These are phyloP conservation scores for Piaya cayana DNA, from an alignment of 2,113 vertebrate species.

Conservation along the genomic window DNA sequence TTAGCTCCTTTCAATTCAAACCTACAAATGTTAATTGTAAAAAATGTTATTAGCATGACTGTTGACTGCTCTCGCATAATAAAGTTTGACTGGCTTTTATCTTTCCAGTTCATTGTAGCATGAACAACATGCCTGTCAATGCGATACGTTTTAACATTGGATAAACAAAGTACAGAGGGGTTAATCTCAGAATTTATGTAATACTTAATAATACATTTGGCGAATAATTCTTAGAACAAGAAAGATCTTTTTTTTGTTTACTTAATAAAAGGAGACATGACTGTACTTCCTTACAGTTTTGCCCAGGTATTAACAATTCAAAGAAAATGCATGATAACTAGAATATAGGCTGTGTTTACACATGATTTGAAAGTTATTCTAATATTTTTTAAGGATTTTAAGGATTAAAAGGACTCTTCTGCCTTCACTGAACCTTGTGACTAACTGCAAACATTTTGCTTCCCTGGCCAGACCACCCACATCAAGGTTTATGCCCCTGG, in stretches of 20 bases:
- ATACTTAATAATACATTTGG: background rate
- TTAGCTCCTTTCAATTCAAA: background rate
- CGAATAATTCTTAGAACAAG: background rate
- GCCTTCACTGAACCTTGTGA: background rate
- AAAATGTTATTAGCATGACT: background rate
- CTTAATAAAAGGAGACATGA: background rate
- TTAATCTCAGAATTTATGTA: slow-evolving; percentile 18
- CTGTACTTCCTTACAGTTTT: background rate
- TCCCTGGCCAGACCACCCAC: background rate
- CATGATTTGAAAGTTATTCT: background rate
- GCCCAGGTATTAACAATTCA: background rate
- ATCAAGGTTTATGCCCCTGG: background rate
- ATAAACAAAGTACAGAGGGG: background rate
- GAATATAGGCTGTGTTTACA: background rate
- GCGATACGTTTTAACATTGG: background rate
- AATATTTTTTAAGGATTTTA: background rate
- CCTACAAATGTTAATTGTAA: background rate
- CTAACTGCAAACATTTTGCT: background rate
- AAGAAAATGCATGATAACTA: background rate
- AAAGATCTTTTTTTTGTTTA: background rate
- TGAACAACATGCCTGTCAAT: background rate
- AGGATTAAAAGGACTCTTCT: background rate
- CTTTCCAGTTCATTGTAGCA: background rate
- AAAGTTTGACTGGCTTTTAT: background rate
- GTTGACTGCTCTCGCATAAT: background rate